Conservation (phyloP, 2,888 invertebrate genomes). For the Andrena chrysosceles region DNA sequence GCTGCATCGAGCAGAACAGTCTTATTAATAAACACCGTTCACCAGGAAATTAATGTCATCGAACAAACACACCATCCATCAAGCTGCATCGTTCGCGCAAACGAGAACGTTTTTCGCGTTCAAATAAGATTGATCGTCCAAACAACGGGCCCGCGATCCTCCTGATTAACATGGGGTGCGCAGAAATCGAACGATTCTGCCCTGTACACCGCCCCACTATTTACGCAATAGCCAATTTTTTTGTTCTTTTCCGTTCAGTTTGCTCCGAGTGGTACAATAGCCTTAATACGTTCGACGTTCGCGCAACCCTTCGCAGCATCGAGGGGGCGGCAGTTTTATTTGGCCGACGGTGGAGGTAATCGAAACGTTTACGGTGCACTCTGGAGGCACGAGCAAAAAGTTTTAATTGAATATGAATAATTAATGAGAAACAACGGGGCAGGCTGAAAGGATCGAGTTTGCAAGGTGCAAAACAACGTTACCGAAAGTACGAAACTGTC, state of each 20-base stretch:
- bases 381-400: slow-evolving; percentile 55
- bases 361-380: slow-evolving; percentile 65
- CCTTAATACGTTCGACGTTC: slow-evolving; percentile 37
- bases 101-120: slow-evolving; percentile 16
- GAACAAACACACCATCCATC: slow-evolving; percentile 6
- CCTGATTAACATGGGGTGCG: slow-evolving; percentile 53
- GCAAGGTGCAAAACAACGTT: slow-evolving; percentile 31
- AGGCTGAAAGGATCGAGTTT: slow-evolving; percentile 13
- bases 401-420: slow-evolving; percentile 72
- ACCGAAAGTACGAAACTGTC: slow-evolving; percentile 34
- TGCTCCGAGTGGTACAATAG: slow-evolving; percentile 53
- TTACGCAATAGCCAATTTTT: slow-evolving; percentile 55
- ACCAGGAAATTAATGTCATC: slow-evolving; percentile 22
- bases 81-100: slow-evolving; percentile 3
- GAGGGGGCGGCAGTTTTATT: slow-evolving; percentile 44
- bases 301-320: slow-evolving; percentile 31
- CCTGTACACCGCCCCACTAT: slow-evolving; percentile 37
- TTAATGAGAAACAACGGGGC: slow-evolving; percentile 51
- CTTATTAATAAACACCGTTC: slow-evolving; percentile 27
- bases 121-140: slow-evolving; percentile 41
- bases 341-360: slow-evolving; percentile 51
- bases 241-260: slow-evolving; percentile 25
- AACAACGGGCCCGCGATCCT: slow-evolving; percentile 22
- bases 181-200: slow-evolving; percentile 20
- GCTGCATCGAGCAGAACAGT: background rate